Evolutionary conservation across 2,113 vertebrate species (phyloP).

Genomic region (Shinisaurus crocodilurus): DNA sequence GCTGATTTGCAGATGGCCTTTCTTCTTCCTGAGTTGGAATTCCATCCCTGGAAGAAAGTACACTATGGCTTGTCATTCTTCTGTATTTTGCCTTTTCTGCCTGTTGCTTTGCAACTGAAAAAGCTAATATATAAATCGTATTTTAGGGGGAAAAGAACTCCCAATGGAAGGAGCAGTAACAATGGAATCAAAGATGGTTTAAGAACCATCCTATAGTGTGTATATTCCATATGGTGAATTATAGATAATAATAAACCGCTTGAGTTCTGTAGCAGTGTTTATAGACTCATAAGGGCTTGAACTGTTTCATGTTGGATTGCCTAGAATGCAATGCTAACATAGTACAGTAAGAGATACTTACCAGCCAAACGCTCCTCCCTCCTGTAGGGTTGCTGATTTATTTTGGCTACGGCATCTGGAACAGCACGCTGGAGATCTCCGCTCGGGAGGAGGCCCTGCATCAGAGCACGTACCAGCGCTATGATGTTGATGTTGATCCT

Average conservation of each 20-base stretch:
- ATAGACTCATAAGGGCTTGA: background rate
- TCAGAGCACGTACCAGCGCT: constrained; percentile 95
- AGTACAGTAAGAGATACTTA: background rate
- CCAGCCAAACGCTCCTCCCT: background rate
- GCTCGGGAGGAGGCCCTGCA: constrained; percentile 89
- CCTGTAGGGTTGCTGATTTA: constrained; percentile 93
- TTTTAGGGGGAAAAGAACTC: background rate
- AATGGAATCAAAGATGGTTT: background rate
- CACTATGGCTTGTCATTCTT: background rate
- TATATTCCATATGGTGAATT: background rate
- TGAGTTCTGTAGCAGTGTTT: background rate
- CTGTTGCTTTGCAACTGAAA: constrained; percentile 5
- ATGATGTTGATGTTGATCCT: constrained; percentile 88
- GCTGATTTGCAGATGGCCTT: too few species aligned
- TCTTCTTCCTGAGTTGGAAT: too few species aligned
- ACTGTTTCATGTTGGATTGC: background rate
- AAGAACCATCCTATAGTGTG: background rate
- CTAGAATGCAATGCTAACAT: background rate
- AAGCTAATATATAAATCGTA: constrained; percentile 3
- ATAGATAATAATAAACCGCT: background rate
- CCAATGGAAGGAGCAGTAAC: background rate
- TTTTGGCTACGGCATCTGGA: constrained; percentile 94
- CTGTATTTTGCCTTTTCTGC: background rate
- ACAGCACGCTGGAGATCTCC: constrained; percentile 93
- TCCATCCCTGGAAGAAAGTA: background rate